Evolutionary conservation across 2,888 invertebrate species (phyloP), one percentile per base, ranked within the genome.

Genomic region (Rhodophaea formosa): DNA sequence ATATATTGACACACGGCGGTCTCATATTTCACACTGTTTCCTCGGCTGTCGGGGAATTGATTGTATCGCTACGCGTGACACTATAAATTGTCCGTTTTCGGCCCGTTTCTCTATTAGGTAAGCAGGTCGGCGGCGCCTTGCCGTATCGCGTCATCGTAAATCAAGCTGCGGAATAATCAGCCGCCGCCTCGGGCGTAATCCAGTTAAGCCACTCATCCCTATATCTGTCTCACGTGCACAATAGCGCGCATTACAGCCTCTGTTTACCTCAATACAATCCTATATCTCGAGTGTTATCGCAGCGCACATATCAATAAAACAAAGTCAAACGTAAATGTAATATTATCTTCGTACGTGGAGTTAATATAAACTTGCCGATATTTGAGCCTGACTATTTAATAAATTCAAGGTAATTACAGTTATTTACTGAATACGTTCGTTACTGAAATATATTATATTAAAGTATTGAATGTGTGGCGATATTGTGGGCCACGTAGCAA

Each of bases 161-260:
- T 91, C 90, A 90, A 82, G 82, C 77, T 79, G 79, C 68, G 76
- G 85, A 80, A 88, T 89, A 88, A 91, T 88, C 87, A 88, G 86
- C 76, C 79, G 72, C 71, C 82, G 82, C 82, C 75, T 72, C 67
- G 75, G 82, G 79, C 72, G 69, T 88, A 87, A 90, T 88, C 86
- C 85, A 69, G 79, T 80, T 88, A 86, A 88, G 84, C 86, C 73
- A 74, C 80, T 83, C 82, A 79, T 83, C 79, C 80, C 79, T 83
- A 79, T 85, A 84, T 82, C 82, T 84, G 81, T 79, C 82, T 82
- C 80, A 77, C 78, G 79, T 79, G 83, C 78, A 86, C 82, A 86
- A 84, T 86, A 79, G 76, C 71, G 70, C 73, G 79, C 77, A 79
- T 80, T 74, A 74, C 76, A 77, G 75, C 77, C 68, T 67, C 71